Conservation (phyloP, 2,113 vertebrate genomes). For the Bothrops jararaca region DNA sequence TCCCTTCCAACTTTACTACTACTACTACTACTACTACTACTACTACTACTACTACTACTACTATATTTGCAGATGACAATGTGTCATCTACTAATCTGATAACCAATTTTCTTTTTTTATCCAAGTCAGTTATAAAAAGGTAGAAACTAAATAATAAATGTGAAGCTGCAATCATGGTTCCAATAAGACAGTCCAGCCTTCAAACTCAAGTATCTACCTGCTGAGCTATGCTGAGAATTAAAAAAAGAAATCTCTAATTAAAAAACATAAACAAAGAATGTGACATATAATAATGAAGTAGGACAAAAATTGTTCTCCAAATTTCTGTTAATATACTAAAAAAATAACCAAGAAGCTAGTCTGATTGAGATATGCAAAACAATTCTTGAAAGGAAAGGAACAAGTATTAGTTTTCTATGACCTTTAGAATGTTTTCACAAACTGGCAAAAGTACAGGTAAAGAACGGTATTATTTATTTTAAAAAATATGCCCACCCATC, state of each 20-base stretch:
- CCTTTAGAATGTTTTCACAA: not conserved
- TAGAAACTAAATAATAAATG: not conserved
- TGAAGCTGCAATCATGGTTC: not conserved
- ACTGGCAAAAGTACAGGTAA: not conserved
- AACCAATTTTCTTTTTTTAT: not conserved
- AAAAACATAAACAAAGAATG: not conserved
- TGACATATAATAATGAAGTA: not conserved
- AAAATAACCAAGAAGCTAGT: not conserved
- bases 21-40: too few relatives aligned
- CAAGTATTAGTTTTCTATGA: not conserved
- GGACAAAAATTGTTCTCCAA: not conserved
- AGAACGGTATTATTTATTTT: not conserved
- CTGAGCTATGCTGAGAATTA: not conserved
- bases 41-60: not conserved
- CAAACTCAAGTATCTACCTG: not conserved
- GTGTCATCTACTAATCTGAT: not conserved
- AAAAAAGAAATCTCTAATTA: not conserved
- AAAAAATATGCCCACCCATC: not conserved
- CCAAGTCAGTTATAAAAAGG: not conserved
- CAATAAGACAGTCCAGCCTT: not conserved
- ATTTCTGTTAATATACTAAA: not conserved
- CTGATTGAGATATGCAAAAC: not conserved
- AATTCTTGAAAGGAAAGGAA: not conserved
- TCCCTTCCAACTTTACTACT: too few relatives aligned
- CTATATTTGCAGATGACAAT: not conserved